Base-by-base conservation (phyloP, 2,797 vertebrate genomes). In the Ara ararauna region DNA sequence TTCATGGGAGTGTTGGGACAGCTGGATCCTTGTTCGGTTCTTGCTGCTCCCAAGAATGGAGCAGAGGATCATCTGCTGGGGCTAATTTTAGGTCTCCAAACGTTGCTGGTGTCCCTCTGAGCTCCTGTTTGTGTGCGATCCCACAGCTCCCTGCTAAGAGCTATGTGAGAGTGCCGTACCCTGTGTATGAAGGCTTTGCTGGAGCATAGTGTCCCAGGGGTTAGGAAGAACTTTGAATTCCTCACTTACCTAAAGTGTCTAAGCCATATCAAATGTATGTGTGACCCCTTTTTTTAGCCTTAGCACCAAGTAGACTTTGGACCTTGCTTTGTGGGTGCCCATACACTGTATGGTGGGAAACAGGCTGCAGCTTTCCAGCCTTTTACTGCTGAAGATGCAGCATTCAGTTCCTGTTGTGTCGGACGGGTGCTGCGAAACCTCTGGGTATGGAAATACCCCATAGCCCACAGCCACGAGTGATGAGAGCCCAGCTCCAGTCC, bases 11-110 rank as follows among this genome's bases (percentile, higher is more conserved):
- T 47, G 89, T n/a, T 93, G 84, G 40, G 90, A 95, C 90, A 95
- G 89, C 92, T 96, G 95, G 65, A 92, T 91, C 81, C 90, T 92
- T 95, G 84, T 94, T 87, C 2, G 8, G 44, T 94, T 95, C 79
- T 91, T 13, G 0, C 61, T 94, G 79, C 87, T 93, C 76, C 66
- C 64, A 12, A 88, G 94, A 95, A 95, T 58, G 94, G 85, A 89
- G 76, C 24, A 85, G 53, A 81, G 13, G 48, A 95, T 95, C 94
- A 87, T 94, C 86, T 95, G 81, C 90, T 93, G 72, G 30, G 42
- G 75, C 92, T 97, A 89, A 96, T 92, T 96, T 92, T 96, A 91
- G 93, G 78, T 60, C 78, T 93, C 64, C 1, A 1, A 87, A 66
- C 3, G 1, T 62, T 89, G 81, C 47, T 0, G 1, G 24, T 96